Evolutionary conservation across 2,888 invertebrate genomes (phyloP).

Genomic region (Xestia ashworthii): DNA sequence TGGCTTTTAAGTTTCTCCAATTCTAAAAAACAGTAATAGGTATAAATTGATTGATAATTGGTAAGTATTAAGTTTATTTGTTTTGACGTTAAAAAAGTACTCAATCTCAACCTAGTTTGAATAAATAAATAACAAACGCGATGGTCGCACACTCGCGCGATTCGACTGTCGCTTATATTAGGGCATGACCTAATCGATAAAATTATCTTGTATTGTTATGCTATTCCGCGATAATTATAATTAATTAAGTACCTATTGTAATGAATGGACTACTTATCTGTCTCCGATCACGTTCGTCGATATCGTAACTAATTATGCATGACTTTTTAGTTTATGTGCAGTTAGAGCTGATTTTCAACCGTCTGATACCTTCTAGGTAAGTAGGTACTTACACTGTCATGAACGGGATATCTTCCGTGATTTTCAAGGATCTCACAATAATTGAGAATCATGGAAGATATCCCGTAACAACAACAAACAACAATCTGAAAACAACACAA

Average conservation of each 20-base stretch:
- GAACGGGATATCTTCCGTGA: too few species aligned
- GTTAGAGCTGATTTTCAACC: neutral
- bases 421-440: too few species aligned
- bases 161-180: neutral
- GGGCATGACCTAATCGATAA: neutral
- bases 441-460: too few species aligned
- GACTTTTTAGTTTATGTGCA: neutral
- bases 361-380: neutral
- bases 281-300: conserved; percentile 15
- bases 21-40: too few species aligned
- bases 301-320: conserved; percentile 3
- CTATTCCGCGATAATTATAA: conserved; percentile 2
- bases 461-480: too few species aligned
- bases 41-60: too few species aligned
- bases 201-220: conserved; percentile 18
- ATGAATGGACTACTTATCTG: conserved; percentile 23
- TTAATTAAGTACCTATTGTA: neutral
- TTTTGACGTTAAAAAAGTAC: neutral
- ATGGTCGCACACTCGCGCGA: neutral
- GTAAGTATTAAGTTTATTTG: too few species aligned
- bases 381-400: too few species aligned
- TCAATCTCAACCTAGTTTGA: neutral
- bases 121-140: neutral
- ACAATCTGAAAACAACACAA: too few species aligned
- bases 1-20: too few species aligned